Conservation (phyloP, 2,113 vertebrate species). For the Triplophysa rosa region DNA sequence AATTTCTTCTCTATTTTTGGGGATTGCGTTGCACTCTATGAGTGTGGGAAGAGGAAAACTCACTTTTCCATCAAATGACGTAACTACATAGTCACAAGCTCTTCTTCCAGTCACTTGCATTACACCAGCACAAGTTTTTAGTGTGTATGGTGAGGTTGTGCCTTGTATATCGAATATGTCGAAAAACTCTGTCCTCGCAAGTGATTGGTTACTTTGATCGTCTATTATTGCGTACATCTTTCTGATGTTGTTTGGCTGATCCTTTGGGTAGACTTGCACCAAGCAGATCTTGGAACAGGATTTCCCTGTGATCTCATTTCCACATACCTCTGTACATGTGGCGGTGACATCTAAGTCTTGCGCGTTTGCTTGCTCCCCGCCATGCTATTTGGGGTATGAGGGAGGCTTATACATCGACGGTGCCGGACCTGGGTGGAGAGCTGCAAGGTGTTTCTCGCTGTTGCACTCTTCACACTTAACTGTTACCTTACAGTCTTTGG, state of each 20-base stretch:
- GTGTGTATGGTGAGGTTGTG: background rate
- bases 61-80: background rate
- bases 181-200: background rate
- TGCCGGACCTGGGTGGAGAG: conserved; percentile 7
- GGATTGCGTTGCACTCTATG: background rate
- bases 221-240: conserved; percentile 2
- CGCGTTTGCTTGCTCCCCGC: background rate
- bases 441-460: conserved; percentile 7
- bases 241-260: background rate
- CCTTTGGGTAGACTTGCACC: background rate
- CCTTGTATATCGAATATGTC: background rate
- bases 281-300: conserved; percentile 11
- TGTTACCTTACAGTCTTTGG: background rate
- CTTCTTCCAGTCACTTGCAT: background rate
- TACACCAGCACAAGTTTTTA: background rate
- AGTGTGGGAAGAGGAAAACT: background rate
- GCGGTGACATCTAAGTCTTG: background rate
- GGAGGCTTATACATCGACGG: background rate
- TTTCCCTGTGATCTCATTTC: background rate
- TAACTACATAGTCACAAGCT: background rate
- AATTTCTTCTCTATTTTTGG: background rate
- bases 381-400: background rate
- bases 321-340: conserved; percentile 20
- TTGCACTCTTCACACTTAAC: conserved; percentile 5
- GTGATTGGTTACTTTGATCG: conserved; percentile 4